Conservation (phyloP, 2,797 vertebrate species). For the Dermochelys coriacea region DNA sequence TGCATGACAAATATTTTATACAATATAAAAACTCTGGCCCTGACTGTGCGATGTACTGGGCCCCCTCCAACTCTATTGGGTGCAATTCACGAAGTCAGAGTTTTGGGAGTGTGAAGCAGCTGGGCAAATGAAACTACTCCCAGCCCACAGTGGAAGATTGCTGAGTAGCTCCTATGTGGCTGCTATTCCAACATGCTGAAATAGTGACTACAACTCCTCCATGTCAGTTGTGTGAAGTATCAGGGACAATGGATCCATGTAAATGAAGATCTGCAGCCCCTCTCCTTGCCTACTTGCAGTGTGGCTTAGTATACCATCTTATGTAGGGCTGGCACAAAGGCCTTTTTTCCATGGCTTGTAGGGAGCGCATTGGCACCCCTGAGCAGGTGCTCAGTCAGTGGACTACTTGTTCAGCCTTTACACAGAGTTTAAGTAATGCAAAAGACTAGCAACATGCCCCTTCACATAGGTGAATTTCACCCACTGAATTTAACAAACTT, state of each 20-base stretch:
- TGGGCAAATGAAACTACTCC: constrained; percentile 42
- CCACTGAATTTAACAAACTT: constrained; percentile 30
- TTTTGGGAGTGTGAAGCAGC: constrained; percentile 28
- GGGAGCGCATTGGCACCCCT: background rate
- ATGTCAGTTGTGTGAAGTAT: background rate
- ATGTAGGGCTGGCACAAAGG: background rate
- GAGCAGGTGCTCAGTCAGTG: constrained; percentile 5
- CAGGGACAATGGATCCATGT: background rate
- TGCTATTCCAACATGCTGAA: background rate
- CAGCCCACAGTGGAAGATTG: constrained; percentile 22
- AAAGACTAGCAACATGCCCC: constrained; percentile 2
- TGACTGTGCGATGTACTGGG: constrained; percentile 31
- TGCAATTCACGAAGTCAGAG: background rate
- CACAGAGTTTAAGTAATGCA: constrained; percentile 14
- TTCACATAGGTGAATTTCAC: constrained; percentile 3
- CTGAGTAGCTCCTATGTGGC: background rate
- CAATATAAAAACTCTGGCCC: constrained; percentile 5
- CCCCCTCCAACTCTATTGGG: constrained; percentile 36
- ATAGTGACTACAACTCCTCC: background rate
- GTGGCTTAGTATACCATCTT: background rate
- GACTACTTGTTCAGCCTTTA: constrained; percentile 22
- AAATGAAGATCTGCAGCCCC: background rate
- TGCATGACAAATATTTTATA: constrained; percentile 16
- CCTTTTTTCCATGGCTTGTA: background rate
- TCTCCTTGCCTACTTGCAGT: background rate